Evolutionary conservation across 2,113 vertebrate genomes (phyloP), one percentile per base, ranked within the genome.

Genomic region (Nothocercus julius): DNA sequence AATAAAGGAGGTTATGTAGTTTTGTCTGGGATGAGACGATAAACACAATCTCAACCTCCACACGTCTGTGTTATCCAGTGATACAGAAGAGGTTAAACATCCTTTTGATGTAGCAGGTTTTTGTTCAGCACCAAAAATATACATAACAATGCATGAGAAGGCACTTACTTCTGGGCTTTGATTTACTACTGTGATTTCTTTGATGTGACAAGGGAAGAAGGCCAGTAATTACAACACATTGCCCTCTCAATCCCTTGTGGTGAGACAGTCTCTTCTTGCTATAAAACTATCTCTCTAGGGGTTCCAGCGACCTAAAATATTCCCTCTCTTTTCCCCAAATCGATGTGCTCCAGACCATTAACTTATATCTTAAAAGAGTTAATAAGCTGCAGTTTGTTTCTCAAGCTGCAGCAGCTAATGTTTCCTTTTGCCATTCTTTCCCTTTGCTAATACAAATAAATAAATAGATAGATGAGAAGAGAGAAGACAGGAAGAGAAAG

Each of bases 21-120:
- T 94, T 90, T 87, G 85, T 62, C 95, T 97, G 96, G 90, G 87
- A 75, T 77, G 82, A 91, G 75, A 95, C 1, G 82, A 92, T 97
- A 97, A 93, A 19, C 24, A 40, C 69, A 97, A 97, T 97, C 96
- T 94, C 92, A 75, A 21, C 36, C 69, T 78, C 51, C 95, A 92
- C 34, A 53, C 8, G 63, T 42, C 66, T 58, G 69, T 94, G 92
- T 63, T 86, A 89, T 56, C 95, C 82, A 82, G 32, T 22, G 73
- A 95, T 82, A 94, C 12, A 77, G 61, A 83, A 87, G 94, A 90
- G 79, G 47, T 54, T 93, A 58, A 80, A 91, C 49, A 89, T 53
- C 54, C 72, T 95, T 95, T 76, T 88, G 32, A 90, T 63, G 47
- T 34, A 62, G 16, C 12, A 4, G 19, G 67, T 80, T 96, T 74